phyloP scores from a whole-genome alignment of 2,113 vertebrate species.

The Bettongia penicillata region DNA sequence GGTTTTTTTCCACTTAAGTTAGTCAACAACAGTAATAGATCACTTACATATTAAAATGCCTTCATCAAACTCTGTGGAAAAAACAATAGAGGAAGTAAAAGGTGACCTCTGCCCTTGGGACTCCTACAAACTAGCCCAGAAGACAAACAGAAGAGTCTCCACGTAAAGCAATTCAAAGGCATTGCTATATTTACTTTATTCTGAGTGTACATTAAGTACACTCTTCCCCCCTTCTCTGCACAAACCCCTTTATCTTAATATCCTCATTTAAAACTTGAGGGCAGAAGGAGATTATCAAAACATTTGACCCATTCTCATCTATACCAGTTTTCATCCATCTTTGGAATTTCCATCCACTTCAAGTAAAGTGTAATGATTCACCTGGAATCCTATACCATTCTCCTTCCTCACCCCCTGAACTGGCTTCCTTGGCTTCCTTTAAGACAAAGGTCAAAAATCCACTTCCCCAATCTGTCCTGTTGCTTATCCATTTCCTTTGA shows the following conservation, averaged over 20 bases:
- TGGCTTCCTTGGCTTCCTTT: background rate
- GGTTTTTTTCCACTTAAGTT: background rate
- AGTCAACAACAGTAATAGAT: background rate
- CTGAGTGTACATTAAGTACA: background rate
- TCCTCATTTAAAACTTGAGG: background rate
- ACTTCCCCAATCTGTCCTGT: background rate
- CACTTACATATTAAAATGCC: background rate
- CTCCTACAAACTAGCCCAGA: background rate
- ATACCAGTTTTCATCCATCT: background rate
- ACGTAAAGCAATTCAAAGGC: background rate
- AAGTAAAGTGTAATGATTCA: background rate
- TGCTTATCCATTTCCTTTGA: background rate
- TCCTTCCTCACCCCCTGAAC: background rate
- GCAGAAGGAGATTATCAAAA: background rate
- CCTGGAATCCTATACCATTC: background rate
- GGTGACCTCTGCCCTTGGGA: background rate
- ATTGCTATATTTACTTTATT: background rate
- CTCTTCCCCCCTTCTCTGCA: background rate
- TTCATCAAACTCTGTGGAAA: background rate
- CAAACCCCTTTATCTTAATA: background rate
- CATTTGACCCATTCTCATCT: background rate
- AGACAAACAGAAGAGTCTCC: background rate
- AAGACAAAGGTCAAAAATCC: background rate
- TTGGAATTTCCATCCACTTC: background rate
- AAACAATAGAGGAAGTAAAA: background rate